phyloP scores from a whole-genome alignment of 1,140 invertebrate genomes.

The Trypoxylus dichotomus region DNA sequence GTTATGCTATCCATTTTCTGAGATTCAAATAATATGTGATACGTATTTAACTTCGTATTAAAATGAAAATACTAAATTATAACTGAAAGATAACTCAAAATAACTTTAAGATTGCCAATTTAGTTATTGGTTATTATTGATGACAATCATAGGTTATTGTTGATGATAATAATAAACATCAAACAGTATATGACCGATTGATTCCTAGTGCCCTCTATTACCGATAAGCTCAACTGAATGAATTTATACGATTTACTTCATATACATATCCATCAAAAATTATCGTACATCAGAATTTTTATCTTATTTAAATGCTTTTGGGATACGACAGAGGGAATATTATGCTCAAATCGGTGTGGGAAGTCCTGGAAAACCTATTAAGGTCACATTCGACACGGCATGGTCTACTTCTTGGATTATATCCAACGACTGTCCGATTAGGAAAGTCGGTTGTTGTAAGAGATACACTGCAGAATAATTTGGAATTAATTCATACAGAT shows the following conservation, averaged over 20 bases:
- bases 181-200: too few relatives aligned
- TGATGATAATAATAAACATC: too few relatives aligned
- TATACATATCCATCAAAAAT: too few relatives aligned
- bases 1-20: neutral
- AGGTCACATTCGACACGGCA: constrained; percentile 71
- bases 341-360: constrained; percentile 67
- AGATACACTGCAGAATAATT: neutral
- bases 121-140: neutral
- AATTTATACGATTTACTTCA: too few relatives aligned
- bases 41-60: too few relatives aligned
- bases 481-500: neutral
- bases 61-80: too few relatives aligned
- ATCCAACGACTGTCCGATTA: constrained; percentile 61
- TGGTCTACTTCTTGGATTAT: constrained; percentile 70
- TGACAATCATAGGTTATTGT: too few relatives aligned
- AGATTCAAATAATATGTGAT: neutral
- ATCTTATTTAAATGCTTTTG: neutral
- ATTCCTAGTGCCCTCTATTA: neutral
- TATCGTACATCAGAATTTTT: neutral
- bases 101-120: too few relatives aligned
- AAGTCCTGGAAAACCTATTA: constrained; percentile 64
- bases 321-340: constrained; percentile 64
- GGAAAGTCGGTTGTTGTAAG: constrained; percentile 66
- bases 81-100: too few relatives aligned
- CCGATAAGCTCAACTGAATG: neutral